Evolutionary conservation across 2,113 vertebrate species (phyloP).

Genomic region (Himantopus leucocephalus): DNA sequence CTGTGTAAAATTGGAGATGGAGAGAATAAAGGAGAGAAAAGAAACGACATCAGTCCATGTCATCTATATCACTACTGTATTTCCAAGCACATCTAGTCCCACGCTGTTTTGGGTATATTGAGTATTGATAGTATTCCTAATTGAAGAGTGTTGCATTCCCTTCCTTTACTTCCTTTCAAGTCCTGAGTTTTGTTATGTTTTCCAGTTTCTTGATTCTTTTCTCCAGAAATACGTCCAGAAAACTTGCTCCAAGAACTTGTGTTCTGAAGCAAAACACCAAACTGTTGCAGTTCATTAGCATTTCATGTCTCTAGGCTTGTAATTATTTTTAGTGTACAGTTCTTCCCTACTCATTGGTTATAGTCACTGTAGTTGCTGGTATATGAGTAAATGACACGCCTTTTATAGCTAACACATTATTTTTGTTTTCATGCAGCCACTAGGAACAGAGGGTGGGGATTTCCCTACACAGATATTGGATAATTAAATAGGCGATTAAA

Average conservation of each 20-base stretch:
- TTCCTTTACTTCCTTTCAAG: background rate
- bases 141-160: background rate
- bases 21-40: background rate
- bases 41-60: background rate
- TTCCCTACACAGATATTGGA: background rate
- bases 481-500: background rate
- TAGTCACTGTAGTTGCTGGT: background rate
- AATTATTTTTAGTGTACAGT: background rate
- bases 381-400: background rate
- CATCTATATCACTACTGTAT: background rate
- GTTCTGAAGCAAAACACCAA: background rate
- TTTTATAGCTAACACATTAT: background rate
- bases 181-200: background rate
- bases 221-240: background rate
- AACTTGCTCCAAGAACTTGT: background rate
- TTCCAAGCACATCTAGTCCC: background rate
- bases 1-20: background rate
- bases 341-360: background rate
- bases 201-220: background rate
- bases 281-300: accelerated
- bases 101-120: accelerated
- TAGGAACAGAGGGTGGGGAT: background rate
- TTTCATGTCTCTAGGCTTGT: background rate
- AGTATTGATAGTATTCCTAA: background rate
- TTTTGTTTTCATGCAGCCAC: background rate